Evolutionary conservation across 1,140 invertebrate species (phyloP).

Genomic region (Drosophila chauvacae): DNA sequence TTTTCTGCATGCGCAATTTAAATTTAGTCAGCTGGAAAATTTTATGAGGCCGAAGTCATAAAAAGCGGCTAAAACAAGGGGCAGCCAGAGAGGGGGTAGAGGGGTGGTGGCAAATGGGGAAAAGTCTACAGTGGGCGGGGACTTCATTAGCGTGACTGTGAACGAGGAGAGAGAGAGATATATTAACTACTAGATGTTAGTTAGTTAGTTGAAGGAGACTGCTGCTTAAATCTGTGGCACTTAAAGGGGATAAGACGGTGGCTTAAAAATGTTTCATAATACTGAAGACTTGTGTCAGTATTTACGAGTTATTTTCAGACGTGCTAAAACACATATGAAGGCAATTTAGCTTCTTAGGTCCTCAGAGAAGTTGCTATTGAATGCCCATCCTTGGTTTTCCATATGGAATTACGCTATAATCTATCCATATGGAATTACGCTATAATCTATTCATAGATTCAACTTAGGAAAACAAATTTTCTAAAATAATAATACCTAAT

Average conservation of each 20-base stretch:
- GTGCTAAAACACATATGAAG: no score
- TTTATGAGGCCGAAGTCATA: slow-evolving; percentile 37
- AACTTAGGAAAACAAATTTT: no score
- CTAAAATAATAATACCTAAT: no score
- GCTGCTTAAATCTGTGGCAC: neutral
- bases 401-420: no score
- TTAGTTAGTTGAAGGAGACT: neutral
- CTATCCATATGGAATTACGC: no score
- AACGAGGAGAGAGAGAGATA: slow-evolving; percentile 1
- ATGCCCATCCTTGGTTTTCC: neutral
- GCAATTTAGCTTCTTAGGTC: neutral
- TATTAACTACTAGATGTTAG: slow-evolving; percentile 3
- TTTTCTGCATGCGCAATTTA: slow-evolving; percentile 67
- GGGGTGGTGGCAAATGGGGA: neutral
- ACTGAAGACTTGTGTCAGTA: no score
- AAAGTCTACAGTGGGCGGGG: slow-evolving; percentile 8
- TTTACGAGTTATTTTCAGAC: neutral
- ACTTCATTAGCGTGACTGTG: slow-evolving; percentile 35
- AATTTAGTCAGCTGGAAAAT: slow-evolving; percentile 69
- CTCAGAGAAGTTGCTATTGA: neutral
- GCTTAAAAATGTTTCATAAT: neutral
- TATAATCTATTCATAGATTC: neutral
- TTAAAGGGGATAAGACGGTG: neutral
- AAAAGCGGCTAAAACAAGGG: slow-evolving; percentile 13
- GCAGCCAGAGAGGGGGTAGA: neutral